Conservation (phyloP, 1,140 invertebrate species). For the Ruditapes philippinarum region DNA sequence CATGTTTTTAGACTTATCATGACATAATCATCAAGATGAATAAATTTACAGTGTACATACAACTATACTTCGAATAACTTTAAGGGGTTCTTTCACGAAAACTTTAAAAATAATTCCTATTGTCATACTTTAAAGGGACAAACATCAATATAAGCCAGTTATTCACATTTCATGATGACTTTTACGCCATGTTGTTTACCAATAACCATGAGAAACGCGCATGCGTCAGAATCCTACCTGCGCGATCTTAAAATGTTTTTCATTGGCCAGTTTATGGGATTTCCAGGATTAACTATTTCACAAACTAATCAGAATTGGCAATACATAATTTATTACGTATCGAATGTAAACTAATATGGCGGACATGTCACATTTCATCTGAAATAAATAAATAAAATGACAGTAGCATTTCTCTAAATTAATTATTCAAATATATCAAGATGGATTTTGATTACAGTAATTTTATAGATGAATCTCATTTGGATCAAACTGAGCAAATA, state of each 20-base stretch:
- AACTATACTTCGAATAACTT: too few species aligned
- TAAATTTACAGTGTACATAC: too few species aligned
- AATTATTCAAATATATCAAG: not conserved
- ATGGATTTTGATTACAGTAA: constrained; percentile 43
- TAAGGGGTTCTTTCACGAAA: too few species aligned
- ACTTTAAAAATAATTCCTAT: too few species aligned
- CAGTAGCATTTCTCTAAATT: not conserved
- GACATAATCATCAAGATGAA: too few species aligned
- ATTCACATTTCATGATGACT: not conserved
- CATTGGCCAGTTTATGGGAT: constrained; percentile 23
- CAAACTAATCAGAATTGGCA: constrained; percentile 45
- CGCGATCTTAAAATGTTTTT: not conserved
- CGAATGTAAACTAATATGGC: constrained; percentile 68
- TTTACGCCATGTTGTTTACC: constrained; percentile 70
- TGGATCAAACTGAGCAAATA: constrained; percentile 70
- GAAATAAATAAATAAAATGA: not conserved
- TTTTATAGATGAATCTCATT: constrained; percentile 57
- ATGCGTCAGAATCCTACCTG: constrained; percentile 28
- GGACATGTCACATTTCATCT: constrained; percentile 18
- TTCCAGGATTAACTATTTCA: not conserved
- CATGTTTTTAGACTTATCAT: too few species aligned
- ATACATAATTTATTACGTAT: not conserved
- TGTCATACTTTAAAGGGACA: too few species aligned
- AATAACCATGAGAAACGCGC: constrained; percentile 68
- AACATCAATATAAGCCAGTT: too few species aligned